phyloP scores from a whole-genome alignment of 2,888 invertebrate species.

The Parthenolecanium corni region DNA sequence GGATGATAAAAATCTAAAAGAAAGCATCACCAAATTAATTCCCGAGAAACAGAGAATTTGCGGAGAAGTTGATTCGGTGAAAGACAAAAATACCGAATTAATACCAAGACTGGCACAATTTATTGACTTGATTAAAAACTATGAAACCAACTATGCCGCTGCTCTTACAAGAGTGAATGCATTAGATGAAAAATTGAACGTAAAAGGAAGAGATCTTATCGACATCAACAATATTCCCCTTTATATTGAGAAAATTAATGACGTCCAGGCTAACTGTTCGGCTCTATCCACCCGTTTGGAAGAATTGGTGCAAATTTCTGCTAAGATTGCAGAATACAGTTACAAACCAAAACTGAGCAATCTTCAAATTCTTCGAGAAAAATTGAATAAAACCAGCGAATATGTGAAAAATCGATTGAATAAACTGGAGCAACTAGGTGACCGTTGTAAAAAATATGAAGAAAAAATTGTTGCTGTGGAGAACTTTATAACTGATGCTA shows the following conservation, averaged over 20 bases:
- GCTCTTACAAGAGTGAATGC: slow-evolving; percentile 66
- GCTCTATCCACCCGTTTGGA: slow-evolving; percentile 54
- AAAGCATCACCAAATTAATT: slow-evolving; percentile 56
- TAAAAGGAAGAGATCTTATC: slow-evolving; percentile 59
- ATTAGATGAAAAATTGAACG: slow-evolving; percentile 53
- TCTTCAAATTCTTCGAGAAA: slow-evolving; percentile 60
- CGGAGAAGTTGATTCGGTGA: slow-evolving; percentile 55
- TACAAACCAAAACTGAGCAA: slow-evolving; percentile 75
- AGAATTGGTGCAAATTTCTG: slow-evolving; percentile 54
- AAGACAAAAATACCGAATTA: slow-evolving; percentile 49
- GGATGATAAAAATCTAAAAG: slow-evolving; percentile 58
- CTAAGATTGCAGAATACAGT: slow-evolving; percentile 59
- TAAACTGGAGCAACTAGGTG: slow-evolving; percentile 1
- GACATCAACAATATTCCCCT: slow-evolving; percentile 54
- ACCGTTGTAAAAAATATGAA: slow-evolving; percentile 1
- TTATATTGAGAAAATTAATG: slow-evolving; percentile 55
- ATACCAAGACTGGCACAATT: slow-evolving; percentile 56
- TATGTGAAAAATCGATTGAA: not conserved
- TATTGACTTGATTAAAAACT: slow-evolving; percentile 65
- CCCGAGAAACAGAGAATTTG: slow-evolving; percentile 43
- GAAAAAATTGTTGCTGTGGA: slow-evolving; percentile 38
- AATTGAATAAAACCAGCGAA: slow-evolving; percentile 54
- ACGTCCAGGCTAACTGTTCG: slow-evolving; percentile 51
- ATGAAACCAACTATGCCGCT: slow-evolving; percentile 63
- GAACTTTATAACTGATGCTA: slow-evolving; percentile 65